These are phyloP conservation scores for Lamellibrachia satsuma DNA, from an alignment of 2,888 invertebrate genomes.

Conservation along the genomic window DNA sequence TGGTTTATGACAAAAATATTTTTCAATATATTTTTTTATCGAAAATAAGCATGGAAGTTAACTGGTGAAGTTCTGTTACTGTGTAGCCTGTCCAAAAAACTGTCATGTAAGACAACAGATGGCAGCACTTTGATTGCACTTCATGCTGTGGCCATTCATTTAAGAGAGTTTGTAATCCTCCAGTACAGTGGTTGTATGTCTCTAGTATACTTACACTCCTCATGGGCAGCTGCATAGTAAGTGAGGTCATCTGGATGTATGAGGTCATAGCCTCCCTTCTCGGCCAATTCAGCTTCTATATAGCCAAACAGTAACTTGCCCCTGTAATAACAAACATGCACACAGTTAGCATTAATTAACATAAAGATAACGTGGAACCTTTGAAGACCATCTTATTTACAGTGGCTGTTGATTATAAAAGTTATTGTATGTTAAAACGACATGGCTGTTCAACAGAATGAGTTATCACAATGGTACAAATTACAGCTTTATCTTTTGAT, in stretches of 20 bases:
- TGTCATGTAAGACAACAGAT: neutral
- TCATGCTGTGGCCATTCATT: neutral
- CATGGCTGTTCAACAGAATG: too few relatives aligned
- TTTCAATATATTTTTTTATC: neutral
- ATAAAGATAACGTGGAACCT: too few relatives aligned
- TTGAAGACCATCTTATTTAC: too few relatives aligned
- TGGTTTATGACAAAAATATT: neutral
- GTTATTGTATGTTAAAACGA: too few relatives aligned
- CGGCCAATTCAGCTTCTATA: conserved; percentile 86
- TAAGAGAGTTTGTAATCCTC: too few relatives aligned
- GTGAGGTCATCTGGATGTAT: conserved; percentile 97
- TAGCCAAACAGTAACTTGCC: conserved; percentile 95
- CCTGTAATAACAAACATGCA: conserved; percentile 67
- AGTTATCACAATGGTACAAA: too few relatives aligned
- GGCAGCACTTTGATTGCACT: neutral
- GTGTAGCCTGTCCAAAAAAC: neutral
- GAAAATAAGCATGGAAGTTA: neutral
- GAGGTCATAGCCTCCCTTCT: conserved; percentile 90
- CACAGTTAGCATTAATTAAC: neutral
- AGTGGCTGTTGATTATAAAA: too few relatives aligned
- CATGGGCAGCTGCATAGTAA: conserved; percentile 97
- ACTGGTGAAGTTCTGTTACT: neutral
- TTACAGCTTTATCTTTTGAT: too few relatives aligned
- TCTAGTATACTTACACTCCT: conserved; percentile 84
- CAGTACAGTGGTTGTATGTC: neutral